Evolutionary conservation across 2,113 vertebrate species (phyloP).

Genomic region (Tricholaema leucomelas): DNA sequence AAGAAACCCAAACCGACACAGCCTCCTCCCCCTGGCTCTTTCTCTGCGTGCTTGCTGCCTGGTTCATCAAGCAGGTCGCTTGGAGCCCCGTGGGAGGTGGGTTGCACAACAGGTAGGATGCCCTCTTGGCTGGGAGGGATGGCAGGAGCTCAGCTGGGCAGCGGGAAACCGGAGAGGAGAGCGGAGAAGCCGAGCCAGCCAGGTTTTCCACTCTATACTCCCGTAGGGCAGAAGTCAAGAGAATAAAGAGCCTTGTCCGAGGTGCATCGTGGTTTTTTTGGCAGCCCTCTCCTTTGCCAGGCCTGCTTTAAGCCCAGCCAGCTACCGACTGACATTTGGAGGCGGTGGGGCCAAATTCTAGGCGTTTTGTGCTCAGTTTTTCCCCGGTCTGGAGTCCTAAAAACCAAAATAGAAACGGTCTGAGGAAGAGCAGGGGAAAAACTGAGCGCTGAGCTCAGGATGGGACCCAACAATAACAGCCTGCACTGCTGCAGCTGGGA

Average conservation of each 20-base stretch:
- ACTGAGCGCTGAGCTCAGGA: conserved; percentile 16
- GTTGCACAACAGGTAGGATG: conserved; percentile 15
- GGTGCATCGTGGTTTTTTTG: background rate
- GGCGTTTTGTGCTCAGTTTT: conserved; percentile 48
- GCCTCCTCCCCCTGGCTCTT: background rate
- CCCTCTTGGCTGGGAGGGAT: background rate
- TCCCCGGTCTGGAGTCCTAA: background rate
- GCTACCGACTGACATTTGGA: background rate
- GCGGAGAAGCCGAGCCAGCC: background rate
- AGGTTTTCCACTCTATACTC: background rate
- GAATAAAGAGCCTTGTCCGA: conserved; percentile 44
- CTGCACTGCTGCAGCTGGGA: background rate
- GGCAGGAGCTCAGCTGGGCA: conserved; percentile 3
- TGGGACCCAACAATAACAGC: conserved; percentile 44
- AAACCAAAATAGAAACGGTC: conserved; percentile 32
- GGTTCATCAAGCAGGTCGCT: background rate
- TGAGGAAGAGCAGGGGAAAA: conserved; percentile 50
- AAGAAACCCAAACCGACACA: background rate
- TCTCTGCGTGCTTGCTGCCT: background rate
- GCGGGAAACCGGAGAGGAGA: background rate
- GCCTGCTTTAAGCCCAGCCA: background rate
- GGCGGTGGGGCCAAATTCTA: background rate
- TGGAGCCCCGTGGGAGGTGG: background rate
- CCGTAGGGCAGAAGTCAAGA: background rate
- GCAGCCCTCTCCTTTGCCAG: background rate